A percentile compares a stretch with the other conserved stretches of the same genome.
These are phyloP conservation scores for Hetaerina titia DNA, from an alignment of 2,888 invertebrate genomes.

Conservation along the genomic window DNA sequence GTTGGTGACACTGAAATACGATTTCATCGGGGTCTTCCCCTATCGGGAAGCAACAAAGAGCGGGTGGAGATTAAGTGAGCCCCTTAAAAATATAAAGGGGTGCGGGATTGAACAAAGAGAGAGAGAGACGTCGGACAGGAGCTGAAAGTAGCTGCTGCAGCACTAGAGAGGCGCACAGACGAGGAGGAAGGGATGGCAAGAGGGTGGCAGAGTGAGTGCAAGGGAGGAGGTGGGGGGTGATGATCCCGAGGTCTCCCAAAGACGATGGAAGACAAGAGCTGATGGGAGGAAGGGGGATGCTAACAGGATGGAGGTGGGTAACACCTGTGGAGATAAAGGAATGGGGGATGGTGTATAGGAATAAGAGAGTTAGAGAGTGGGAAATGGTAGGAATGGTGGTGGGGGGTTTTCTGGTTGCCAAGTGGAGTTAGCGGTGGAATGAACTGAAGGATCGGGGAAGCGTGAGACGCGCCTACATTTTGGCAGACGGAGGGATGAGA, in stretches of 20 bases:
- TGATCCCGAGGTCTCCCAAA: too few species aligned
- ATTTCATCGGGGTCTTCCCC: background rate
- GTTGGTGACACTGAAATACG: background rate
- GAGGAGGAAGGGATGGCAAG: too few species aligned
- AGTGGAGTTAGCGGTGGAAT: slow-evolving; percentile 68
- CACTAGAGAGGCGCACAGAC: too few species aligned
- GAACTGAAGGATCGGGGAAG: slow-evolving; percentile 74
- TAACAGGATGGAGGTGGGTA: background rate
- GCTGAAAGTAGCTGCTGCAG: background rate
- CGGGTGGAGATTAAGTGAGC: background rate
- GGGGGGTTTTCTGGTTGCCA: slow-evolving; percentile 5
- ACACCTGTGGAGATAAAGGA: slow-evolving; percentile 42
- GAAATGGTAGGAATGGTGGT: background rate
- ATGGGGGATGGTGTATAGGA: background rate
- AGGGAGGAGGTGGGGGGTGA: too few species aligned
- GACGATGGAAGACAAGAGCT: background rate
- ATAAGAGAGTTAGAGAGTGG: background rate
- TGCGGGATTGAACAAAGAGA: background rate
- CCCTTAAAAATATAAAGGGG: background rate
- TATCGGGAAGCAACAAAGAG: background rate
- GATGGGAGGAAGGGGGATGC: background rate
- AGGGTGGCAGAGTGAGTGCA: too few species aligned
- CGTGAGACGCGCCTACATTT: slow-evolving; percentile 72
- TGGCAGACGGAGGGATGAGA: background rate
- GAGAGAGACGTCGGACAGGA: background rate